Evolutionary conservation across 2,888 invertebrate genomes (phyloP).

Genomic region (Embidobia sp.): DNA sequence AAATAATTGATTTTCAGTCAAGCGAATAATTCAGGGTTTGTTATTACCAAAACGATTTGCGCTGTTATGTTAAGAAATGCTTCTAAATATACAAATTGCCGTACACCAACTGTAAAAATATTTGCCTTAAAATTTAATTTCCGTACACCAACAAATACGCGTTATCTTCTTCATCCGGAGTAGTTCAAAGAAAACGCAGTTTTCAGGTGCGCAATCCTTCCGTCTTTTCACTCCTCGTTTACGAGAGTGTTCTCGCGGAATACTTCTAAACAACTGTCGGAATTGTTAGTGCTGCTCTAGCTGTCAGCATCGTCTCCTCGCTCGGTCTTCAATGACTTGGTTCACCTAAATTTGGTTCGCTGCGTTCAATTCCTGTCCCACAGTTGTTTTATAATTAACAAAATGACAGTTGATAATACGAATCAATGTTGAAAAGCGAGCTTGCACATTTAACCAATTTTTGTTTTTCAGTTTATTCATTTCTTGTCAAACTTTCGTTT

Average conservation of each 20-base stretch:
- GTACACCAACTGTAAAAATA: slow-evolving; percentile 52
- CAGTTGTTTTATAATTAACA: too few relatives aligned
- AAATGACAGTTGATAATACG: too few relatives aligned
- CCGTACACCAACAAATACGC: slow-evolving; percentile 21
- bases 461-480: too few relatives aligned
- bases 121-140: slow-evolving; percentile 26
- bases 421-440: too few relatives aligned
- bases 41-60: slow-evolving; percentile 35
- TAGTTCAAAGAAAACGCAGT: background rate
- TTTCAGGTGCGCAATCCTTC: too few relatives aligned
- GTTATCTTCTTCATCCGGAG: slow-evolving; percentile 44
- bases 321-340: slow-evolving; percentile 74
- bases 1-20: too few relatives aligned
- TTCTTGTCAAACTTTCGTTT: too few relatives aligned
- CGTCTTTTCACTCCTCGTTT: slow-evolving; percentile 70
- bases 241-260: slow-evolving; percentile 80
- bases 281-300: slow-evolving; percentile 81
- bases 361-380: slow-evolving; percentile 87
- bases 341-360: slow-evolving; percentile 76
- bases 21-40: too few relatives aligned
- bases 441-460: too few relatives aligned
- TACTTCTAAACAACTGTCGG: slow-evolving; percentile 82
- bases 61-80: slow-evolving; percentile 59
- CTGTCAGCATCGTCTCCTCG: slow-evolving; percentile 80
- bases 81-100: slow-evolving; percentile 64